Evolutionary conservation across 2,888 invertebrate species (phyloP).

Genomic region (Hybos culiciformis): DNA sequence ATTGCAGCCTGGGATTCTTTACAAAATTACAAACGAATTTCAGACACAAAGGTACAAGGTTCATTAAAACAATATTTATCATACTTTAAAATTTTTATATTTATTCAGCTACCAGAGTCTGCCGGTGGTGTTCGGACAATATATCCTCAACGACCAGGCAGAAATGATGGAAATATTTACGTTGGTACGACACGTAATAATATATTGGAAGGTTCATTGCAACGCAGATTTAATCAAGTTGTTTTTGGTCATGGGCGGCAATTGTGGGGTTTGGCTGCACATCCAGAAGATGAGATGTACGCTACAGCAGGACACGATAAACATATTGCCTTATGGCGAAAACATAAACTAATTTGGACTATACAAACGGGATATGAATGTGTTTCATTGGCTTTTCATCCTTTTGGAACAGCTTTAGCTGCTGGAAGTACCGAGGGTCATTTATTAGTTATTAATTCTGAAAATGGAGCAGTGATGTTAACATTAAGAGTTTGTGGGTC

Average conservation of each 20-base stretch:
- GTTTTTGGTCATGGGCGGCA: slow-evolving; percentile 81
- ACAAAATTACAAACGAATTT: slow-evolving; percentile 79
- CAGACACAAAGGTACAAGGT: slow-evolving; percentile 64
- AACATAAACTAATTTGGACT: slow-evolving; percentile 76
- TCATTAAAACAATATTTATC: not conserved
- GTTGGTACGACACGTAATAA: slow-evolving; percentile 83
- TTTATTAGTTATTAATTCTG: slow-evolving; percentile 70
- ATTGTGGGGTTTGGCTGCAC: slow-evolving; percentile 75
- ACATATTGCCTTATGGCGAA: slow-evolving; percentile 79
- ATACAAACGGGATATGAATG: slow-evolving; percentile 83
- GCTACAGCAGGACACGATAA: slow-evolving; percentile 87
- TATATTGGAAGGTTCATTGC: slow-evolving; percentile 79
- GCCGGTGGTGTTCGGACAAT: slow-evolving; percentile 82
- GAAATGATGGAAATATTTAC: slow-evolving; percentile 81
- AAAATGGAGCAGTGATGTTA: slow-evolving; percentile 71
- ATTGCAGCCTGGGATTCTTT: slow-evolving; percentile 87
- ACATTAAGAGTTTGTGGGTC: slow-evolving; percentile 79
- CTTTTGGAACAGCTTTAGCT: slow-evolving; percentile 72
- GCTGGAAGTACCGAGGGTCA: slow-evolving; percentile 85
- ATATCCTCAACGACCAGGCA: slow-evolving; percentile 73
- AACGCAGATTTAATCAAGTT: slow-evolving; percentile 74
- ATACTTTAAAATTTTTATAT: not conserved
- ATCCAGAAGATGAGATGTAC: slow-evolving; percentile 82
- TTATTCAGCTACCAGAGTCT: slow-evolving; percentile 59
- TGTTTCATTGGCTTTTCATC: slow-evolving; percentile 75